Base-by-base conservation (phyloP, 2,888 invertebrate species). In the Agrilus mali region DNA sequence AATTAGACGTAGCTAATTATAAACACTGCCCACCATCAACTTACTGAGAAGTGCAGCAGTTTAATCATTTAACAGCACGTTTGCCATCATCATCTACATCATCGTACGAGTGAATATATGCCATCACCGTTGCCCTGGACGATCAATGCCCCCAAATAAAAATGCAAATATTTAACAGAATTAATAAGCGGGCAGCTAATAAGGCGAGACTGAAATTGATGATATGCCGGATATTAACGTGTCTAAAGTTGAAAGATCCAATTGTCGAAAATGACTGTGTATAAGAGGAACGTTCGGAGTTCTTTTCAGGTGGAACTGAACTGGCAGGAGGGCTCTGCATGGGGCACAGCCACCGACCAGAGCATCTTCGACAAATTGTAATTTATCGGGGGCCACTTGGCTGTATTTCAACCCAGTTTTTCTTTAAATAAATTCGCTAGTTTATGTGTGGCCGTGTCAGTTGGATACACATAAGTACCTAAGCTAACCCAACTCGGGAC, bases 321-420 rank as follows among this genome's bases (percentile, higher is more conserved):
- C 56, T 63, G 52, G 55, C 53, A 54, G 59, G 58, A 57, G 61
- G 47, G 52, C 62, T 52, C 63, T 49, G 58, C 62, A 60, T 63
- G 62, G 57, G 62, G 60, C 54, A 53, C 55, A 59, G 61, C 63
- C 61, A 61, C 60, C 57, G 61, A 53, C 56, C 52, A 55, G 52
- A 57, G 55, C 56, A 52, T 48, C 51, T 63, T 63, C 64, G 66
- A 66, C 66, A 66, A 66, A 66, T 66, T 66, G 64, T 65, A 65
- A 66, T 66, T 65, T 66, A 66, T 65, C 55, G 59, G 55, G 55
- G 51, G 48, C 53, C 47, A 43, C 49, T 53, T 53, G 48, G 50
- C 47, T 54, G 54, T 60, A 56, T 58, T 58, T 59, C 53, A 51
- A 48, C 48, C 49, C 48, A 53, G 50, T 58, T 59, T 59, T 56